Evolutionary conservation across 2,888 invertebrate genomes (phyloP).

Genomic region (Micropterix aruncella): DNA sequence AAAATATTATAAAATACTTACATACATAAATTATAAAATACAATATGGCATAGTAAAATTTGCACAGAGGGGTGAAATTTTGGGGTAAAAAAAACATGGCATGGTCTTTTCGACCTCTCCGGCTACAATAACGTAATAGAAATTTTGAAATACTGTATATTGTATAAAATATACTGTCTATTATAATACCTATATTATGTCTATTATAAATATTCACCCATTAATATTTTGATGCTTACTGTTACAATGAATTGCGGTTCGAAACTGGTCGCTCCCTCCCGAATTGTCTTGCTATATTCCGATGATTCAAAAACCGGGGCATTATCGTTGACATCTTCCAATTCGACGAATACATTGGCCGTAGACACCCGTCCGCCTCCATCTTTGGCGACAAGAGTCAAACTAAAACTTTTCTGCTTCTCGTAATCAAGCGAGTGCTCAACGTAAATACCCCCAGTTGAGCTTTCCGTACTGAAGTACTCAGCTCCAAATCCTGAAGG

Average conservation of each 20-base stretch:
- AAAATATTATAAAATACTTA: too few relatives aligned
- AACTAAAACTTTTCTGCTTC: conserved; percentile 61
- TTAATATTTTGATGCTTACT: too few relatives aligned
- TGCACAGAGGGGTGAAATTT: too few relatives aligned
- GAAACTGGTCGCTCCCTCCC: conserved; percentile 62
- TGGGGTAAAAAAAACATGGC: too few relatives aligned
- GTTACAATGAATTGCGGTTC: conserved; percentile 67
- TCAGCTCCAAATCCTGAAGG: conserved; percentile 72
- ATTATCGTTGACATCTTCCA: conserved; percentile 67
- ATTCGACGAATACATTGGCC: conserved; percentile 54
- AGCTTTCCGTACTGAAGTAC: conserved; percentile 53
- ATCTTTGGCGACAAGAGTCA: conserved; percentile 69
- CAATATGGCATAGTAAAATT: too few relatives aligned
- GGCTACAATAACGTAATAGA: too few relatives aligned
- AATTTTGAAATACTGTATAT: too few relatives aligned
- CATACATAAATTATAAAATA: too few relatives aligned
- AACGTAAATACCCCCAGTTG: conserved; percentile 53
- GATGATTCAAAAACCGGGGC: conserved; percentile 52
- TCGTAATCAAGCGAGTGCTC: conserved; percentile 60
- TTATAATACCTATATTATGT: too few relatives aligned
- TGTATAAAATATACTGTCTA: too few relatives aligned
- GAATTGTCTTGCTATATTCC: conserved; percentile 60
- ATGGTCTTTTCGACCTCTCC: too few relatives aligned
- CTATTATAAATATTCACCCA: too few relatives aligned
- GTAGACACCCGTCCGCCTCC: conserved; percentile 62